Evolutionary conservation across 2,888 invertebrate species (phyloP).

Genomic region (Choristoneura rosaceana): DNA sequence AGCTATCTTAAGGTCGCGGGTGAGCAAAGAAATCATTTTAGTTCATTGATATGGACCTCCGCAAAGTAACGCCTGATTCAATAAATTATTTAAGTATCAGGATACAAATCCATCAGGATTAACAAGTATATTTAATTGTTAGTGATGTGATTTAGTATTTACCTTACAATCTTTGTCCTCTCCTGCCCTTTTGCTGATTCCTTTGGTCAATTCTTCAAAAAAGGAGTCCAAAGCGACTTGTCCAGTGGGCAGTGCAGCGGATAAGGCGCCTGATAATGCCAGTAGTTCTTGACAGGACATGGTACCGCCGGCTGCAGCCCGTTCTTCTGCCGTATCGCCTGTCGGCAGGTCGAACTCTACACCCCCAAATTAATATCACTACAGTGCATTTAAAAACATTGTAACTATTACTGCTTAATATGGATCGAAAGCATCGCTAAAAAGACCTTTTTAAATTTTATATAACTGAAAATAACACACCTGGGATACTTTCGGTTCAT

Average conservation of each 20-base stretch:
- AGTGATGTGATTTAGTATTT: neutral
- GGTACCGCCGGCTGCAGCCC: conserved; percentile 82
- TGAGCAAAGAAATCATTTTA: too few species aligned
- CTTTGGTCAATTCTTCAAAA: conserved; percentile 92
- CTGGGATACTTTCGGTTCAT: conserved; percentile 11
- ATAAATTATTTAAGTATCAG: too few species aligned
- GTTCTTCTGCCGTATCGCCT: conserved; percentile 76
- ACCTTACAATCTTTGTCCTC: conserved; percentile 80
- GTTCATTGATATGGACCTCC: too few species aligned
- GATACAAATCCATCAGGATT: too few species aligned
- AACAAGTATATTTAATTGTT: too few species aligned
- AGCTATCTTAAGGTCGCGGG: too few species aligned
- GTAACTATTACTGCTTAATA: conserved; percentile 44
- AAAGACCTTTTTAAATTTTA: neutral
- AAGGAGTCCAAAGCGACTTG: conserved; percentile 93
- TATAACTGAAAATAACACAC: neutral
- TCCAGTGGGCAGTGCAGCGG: conserved; percentile 95
- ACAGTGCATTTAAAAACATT: conserved; percentile 49
- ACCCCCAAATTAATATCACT: conserved; percentile 57
- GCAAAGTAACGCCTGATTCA: too few species aligned
- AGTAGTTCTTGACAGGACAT: conserved; percentile 96
- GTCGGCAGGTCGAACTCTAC: conserved; percentile 83
- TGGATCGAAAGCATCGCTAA: conserved; percentile 42
- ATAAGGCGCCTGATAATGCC: conserved; percentile 96
- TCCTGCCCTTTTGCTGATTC: conserved; percentile 84